Evolutionary conservation across 2,797 vertebrate species (phyloP).

Genomic region (Eulemur mongoz): DNA sequence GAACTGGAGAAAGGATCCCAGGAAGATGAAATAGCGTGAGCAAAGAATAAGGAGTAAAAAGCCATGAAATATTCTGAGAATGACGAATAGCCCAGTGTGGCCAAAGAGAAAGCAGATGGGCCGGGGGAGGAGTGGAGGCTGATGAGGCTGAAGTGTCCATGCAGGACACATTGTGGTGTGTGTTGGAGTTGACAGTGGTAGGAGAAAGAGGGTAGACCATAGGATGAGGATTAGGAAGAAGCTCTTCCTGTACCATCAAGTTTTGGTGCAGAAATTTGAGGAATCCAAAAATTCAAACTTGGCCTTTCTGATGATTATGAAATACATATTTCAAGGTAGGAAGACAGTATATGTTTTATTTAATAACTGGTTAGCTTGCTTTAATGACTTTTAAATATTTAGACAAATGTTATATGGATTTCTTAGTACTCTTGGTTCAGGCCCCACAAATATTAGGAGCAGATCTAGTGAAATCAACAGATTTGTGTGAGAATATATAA

Average conservation of each 20-base stretch:
- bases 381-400: background rate
- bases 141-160: background rate
- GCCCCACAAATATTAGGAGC: background rate
- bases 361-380: constrained; percentile 9
- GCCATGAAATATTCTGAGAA: background rate
- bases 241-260: background rate
- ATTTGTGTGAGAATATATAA: background rate
- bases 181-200: background rate
- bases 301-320: background rate
- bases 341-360: background rate
- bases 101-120: background rate
- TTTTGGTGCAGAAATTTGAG: background rate
- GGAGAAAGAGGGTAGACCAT: background rate
- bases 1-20: background rate
- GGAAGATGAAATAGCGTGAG: background rate
- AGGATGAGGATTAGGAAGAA: background rate
- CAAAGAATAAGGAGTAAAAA: background rate
- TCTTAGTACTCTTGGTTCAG: background rate
- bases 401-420: background rate
- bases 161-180: background rate
- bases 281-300: background rate
- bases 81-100: background rate
- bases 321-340: background rate
- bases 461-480: background rate
- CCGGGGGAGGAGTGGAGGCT: background rate